phyloP scores from a whole-genome alignment of 2,113 vertebrate species.

The Neolamprologus brichardi region DNA sequence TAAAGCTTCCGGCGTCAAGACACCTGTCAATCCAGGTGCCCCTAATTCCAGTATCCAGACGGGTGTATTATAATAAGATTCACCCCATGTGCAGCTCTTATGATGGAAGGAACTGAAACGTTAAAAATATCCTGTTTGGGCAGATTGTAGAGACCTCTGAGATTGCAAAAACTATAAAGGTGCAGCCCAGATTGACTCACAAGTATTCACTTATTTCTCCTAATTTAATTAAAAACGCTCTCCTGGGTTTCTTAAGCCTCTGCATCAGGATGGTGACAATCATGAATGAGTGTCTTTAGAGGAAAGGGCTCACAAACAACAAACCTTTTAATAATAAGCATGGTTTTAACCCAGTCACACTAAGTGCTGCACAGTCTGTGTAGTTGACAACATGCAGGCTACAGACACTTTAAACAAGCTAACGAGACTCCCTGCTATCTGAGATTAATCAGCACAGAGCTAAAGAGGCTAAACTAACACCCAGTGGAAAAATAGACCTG shows the following conservation, averaged over 20 bases:
- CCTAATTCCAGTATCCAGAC: not conserved
- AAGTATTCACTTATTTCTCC: not conserved
- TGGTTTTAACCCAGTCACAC: not conserved
- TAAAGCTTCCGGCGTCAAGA: rapidly evolving
- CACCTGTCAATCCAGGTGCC: not conserved
- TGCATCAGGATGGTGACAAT: rapidly evolving
- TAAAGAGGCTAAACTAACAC: not conserved
- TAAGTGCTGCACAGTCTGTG: not conserved
- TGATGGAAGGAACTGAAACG: not conserved
- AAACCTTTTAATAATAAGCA: not conserved
- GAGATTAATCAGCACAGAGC: not conserved
- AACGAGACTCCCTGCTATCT: not conserved
- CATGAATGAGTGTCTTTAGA: not conserved
- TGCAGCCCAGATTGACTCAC: not conserved
- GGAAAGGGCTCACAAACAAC: not conserved
- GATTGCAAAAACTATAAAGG: rapidly evolving
- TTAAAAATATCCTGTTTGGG: not conserved
- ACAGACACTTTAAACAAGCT: not conserved
- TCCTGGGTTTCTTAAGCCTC: not conserved
- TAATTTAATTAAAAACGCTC: not conserved
- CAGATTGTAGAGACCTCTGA: not conserved
- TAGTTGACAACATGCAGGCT: not conserved
- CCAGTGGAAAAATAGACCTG: not conserved
- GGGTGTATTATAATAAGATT: not conserved
- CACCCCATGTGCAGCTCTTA: not conserved